A percentile compares a stretch with the other conserved stretches of the same genome.
Conservation (phyloP, 2,888 invertebrate species). For the Cosmia trapezina region DNA sequence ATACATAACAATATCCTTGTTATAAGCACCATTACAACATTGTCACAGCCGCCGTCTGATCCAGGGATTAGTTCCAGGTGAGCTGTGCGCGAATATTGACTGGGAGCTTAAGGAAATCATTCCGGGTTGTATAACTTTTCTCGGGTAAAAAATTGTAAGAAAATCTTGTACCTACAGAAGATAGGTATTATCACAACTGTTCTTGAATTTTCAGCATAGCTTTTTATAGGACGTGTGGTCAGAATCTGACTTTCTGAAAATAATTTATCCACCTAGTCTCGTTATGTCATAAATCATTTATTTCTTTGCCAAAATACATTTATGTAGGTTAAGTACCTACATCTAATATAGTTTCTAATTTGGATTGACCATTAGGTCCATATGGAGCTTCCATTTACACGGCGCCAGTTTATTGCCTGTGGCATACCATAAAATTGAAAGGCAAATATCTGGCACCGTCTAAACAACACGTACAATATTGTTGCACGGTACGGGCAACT, state of each 20-base stretch:
- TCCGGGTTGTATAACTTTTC: constrained; percentile 23
- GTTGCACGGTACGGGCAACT: no score
- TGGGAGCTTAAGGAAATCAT: constrained; percentile 35
- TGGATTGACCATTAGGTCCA: no score
- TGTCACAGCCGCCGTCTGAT: constrained; percentile 38
- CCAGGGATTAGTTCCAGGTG: constrained; percentile 64
- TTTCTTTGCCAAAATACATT: background rate
- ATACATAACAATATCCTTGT: constrained; percentile 59
- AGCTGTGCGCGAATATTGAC: constrained; percentile 64
- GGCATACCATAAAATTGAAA: no score
- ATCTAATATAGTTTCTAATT: no score
- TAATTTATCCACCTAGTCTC: background rate
- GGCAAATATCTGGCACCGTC: no score
- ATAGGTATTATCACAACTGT: background rate
- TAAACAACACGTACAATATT: no score
- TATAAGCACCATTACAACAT: constrained; percentile 65
- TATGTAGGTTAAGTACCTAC: no score
- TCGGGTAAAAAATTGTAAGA: background rate
- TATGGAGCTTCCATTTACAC: no score
- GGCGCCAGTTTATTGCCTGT: no score
- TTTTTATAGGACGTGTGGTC: background rate
- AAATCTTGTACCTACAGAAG: background rate
- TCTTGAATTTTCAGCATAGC: background rate
- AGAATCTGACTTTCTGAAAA: background rate
- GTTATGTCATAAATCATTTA: background rate